These are phyloP conservation scores for Allacma fusca DNA, from an alignment of 2,888 invertebrate species.

Conservation along the genomic window DNA sequence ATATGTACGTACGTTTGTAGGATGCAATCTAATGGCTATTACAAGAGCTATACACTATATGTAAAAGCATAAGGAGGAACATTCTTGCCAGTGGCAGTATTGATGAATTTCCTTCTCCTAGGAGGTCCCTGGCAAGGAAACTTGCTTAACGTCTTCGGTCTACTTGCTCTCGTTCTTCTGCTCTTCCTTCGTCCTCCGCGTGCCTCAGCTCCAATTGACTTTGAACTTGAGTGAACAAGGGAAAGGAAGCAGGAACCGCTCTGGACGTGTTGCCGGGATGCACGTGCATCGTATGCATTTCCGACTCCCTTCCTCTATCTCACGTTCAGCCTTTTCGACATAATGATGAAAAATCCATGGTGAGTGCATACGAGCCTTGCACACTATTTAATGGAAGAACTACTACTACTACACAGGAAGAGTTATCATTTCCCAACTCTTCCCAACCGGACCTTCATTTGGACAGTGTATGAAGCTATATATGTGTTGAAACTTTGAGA, in stretches of 20 bases:
- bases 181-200: background rate
- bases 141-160: conserved; percentile 2
- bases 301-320: background rate
- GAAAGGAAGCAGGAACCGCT: conserved; percentile 17
- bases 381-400: no score
- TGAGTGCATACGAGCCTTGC: no score
- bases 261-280: conserved; percentile 32
- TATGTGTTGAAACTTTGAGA: background rate
- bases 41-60: background rate
- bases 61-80: background rate
- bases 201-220: conserved; percentile 33
- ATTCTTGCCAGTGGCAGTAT: conserved; percentile 10
- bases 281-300: conserved; percentile 35
- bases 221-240: conserved; percentile 37
- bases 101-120: conserved; percentile 7
- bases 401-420: background rate
- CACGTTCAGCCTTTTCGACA: background rate
- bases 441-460: conserved; percentile 19
- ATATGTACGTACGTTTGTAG: no score
- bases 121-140: background rate
- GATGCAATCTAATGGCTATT: no score
- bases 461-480: background rate
- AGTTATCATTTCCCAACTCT: background rate
- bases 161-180: conserved; percentile 6
- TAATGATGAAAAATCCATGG: background rate